Conservation (phyloP, 2,888 invertebrate genomes). For the Alcis repandata region DNA sequence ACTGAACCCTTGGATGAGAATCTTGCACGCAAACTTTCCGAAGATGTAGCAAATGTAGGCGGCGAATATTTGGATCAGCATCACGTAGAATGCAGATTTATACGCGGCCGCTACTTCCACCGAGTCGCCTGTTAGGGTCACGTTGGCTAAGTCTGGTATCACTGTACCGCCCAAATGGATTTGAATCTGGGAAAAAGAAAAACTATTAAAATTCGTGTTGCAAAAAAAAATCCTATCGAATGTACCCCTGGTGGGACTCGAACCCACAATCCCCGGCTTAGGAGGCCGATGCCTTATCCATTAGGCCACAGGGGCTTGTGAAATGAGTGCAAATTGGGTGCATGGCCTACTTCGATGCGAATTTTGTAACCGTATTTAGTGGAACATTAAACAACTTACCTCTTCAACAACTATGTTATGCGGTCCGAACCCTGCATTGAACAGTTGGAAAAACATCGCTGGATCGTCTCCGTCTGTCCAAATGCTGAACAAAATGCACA, state of each 20-base stretch:
- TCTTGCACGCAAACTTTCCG: slow-evolving; percentile 98
- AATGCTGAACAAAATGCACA: slow-evolving; percentile 90
- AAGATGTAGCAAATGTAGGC: slow-evolving; percentile 96
- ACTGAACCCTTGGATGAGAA: slow-evolving; percentile 98
- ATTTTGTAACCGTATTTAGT: too few species aligned
- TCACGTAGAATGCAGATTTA: slow-evolving; percentile 91
- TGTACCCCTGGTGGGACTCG: slow-evolving; percentile 91
- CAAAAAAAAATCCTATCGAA: not conserved
- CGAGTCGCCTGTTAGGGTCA: slow-evolving; percentile 91
- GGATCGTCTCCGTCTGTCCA: slow-evolving; percentile 92
- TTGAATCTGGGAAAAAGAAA: slow-evolving; percentile 83
- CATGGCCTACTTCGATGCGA: too few species aligned
- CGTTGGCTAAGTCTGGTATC: slow-evolving; percentile 91
- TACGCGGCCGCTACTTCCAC: slow-evolving; percentile 90
- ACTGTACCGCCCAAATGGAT: slow-evolving; percentile 86
- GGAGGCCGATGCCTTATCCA: slow-evolving; percentile 93
- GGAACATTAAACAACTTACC: slow-evolving; percentile 55
- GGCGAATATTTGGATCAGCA: slow-evolving; percentile 93
- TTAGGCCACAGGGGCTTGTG: slow-evolving; percentile 90
- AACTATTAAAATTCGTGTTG: not conserved
- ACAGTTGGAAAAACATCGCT: slow-evolving; percentile 91
- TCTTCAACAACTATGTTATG: slow-evolving; percentile 93
- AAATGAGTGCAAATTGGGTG: too few species aligned
- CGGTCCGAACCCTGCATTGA: slow-evolving; percentile 91
- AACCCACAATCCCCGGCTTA: slow-evolving; percentile 93